Conservation (phyloP, 1,140 invertebrate species). For the Bombus terrestris region DNA sequence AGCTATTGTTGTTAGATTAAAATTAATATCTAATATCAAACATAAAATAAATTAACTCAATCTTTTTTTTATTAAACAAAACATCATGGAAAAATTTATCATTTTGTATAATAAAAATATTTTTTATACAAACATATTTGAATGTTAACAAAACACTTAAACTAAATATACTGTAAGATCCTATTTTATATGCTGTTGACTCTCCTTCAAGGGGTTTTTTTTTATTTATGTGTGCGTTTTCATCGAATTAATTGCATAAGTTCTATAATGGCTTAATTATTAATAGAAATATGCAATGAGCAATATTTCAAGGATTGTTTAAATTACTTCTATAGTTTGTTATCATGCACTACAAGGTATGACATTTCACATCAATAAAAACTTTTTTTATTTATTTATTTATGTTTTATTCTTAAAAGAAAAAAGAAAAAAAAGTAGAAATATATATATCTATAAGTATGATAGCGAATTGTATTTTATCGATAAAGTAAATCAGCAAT, state of each 20-base stretch:
- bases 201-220: slow-evolving; percentile 36
- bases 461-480: slow-evolving; percentile 47
- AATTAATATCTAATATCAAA: not conserved
- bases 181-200: slow-evolving; percentile 46
- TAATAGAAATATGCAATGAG: slow-evolving; percentile 15
- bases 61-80: not conserved
- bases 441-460: slow-evolving; percentile 48
- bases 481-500: slow-evolving; percentile 48
- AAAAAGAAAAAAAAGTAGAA: slow-evolving; percentile 14
- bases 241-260: slow-evolving; percentile 40
- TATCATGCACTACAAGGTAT: slow-evolving; percentile 46
- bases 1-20: no score
- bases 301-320: slow-evolving; percentile 43
- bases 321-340: slow-evolving; percentile 35
- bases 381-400: slow-evolving; percentile 78
- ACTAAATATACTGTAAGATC: slow-evolving; percentile 36
- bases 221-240: slow-evolving; percentile 42
- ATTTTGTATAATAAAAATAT: not conserved
- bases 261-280: slow-evolving; percentile 17
- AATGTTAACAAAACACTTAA: slow-evolving; percentile 2
- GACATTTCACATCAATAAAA: slow-evolving; percentile 63
- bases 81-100: not conserved
- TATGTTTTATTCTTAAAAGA: slow-evolving; percentile 58
- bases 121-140: not conserved
- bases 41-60: not conserved